Percentiles rank a stretch among this genome's conserved stretches.
Conservation (phyloP, 2,888 invertebrate species). For the Proisotoma minuta region DNA sequence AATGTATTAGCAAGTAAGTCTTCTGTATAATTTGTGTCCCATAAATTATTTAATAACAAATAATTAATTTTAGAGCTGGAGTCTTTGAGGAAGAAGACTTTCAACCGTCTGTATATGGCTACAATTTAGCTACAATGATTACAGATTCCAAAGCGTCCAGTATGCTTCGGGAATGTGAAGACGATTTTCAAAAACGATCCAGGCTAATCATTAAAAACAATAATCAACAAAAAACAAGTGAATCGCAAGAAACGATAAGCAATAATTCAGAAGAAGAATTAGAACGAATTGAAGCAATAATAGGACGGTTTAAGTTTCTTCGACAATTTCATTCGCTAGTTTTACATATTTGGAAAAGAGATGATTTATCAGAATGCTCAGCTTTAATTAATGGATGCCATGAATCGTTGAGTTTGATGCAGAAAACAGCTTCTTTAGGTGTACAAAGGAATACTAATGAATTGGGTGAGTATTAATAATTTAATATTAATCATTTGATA, state of each 20-base stretch:
- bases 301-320: conserved; percentile 75
- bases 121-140: conserved; percentile 74
- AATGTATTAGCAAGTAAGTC: conserved; percentile 76
- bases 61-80: conserved; percentile 59
- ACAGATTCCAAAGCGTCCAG: conserved; percentile 74
- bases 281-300: conserved; percentile 51
- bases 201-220: conserved; percentile 49
- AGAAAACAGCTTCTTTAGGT: conserved; percentile 68
- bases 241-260: conserved; percentile 29
- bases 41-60: neutral
- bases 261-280: conserved; percentile 48
- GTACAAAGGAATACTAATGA: conserved; percentile 59
- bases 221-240: conserved; percentile 26
- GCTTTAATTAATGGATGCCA: conserved; percentile 66
- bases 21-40: neutral
- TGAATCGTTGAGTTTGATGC: conserved; percentile 75
- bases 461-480: conserved; percentile 34
- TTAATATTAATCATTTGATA: neutral
- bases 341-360: conserved; percentile 45
- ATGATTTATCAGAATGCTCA: conserved; percentile 67
- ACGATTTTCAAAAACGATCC: conserved; percentile 72
- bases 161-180: conserved; percentile 84
- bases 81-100: conserved; percentile 96
- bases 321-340: conserved; percentile 71
- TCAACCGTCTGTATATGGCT: conserved; percentile 86